Percentiles rank a stretch among this genome's conserved stretches.
Conservation (phyloP, 1,140 invertebrate species). For the Aricia agestis region DNA sequence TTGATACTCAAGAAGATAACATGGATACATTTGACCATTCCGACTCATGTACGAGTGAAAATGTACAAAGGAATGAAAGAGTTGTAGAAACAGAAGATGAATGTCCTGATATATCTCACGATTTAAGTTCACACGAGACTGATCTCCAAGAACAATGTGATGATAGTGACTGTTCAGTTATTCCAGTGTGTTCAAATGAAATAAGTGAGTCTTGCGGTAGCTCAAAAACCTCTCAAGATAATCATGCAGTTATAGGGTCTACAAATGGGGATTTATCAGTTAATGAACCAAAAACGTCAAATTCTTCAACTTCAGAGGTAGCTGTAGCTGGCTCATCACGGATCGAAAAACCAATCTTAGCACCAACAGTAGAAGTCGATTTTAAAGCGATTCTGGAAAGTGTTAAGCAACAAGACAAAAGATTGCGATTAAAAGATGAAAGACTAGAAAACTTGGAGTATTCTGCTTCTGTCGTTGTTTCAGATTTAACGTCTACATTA, state of each 20-base stretch:
- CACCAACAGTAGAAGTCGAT: slow-evolving; percentile 14
- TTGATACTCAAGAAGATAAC: slow-evolving; percentile 58
- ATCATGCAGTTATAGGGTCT: neutral
- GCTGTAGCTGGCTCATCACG: neutral
- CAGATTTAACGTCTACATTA: slow-evolving; percentile 25
- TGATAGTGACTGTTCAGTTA: neutral
- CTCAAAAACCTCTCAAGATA: neutral
- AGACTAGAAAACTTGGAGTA: slow-evolving; percentile 27
- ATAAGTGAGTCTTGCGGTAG: neutral
- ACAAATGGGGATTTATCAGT: slow-evolving; percentile 4
- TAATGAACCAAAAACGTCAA: neutral
- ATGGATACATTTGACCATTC: slow-evolving; percentile 46
- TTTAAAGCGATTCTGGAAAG: slow-evolving; percentile 24
- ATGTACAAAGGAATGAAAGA: slow-evolving; percentile 39
- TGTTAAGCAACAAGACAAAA: slow-evolving; percentile 28
- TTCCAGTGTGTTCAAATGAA: neutral
- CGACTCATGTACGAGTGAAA: slow-evolving; percentile 49
- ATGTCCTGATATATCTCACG: slow-evolving; percentile 47
- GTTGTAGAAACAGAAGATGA: slow-evolving; percentile 60
- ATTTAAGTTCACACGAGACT: slow-evolving; percentile 41
- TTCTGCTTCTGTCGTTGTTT: slow-evolving; percentile 21
- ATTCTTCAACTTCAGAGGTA: neutral
- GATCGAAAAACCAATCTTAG: neutral
- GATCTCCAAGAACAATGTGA: slow-evolving; percentile 19
- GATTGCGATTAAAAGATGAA: slow-evolving; percentile 27